These are phyloP conservation scores for Steatocranus sp. DNA, from an alignment of 2,797 vertebrate genomes.

Conservation along the genomic window DNA sequence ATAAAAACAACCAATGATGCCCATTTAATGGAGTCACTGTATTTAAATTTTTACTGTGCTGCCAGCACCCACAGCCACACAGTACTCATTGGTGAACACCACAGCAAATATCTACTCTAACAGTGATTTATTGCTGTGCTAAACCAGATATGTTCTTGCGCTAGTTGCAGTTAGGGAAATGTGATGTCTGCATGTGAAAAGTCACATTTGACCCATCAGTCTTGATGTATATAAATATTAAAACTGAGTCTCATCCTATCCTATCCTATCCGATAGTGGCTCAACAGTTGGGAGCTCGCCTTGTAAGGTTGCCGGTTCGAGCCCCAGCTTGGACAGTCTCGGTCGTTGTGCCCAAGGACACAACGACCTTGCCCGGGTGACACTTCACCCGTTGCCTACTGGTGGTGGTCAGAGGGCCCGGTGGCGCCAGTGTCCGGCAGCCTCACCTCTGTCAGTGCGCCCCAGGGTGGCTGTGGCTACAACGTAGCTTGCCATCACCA, in stretches of 20 bases:
- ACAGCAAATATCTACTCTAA: background rate
- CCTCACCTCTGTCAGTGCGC: no score
- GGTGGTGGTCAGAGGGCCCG: no score
- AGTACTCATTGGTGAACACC: background rate
- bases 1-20: background rate
- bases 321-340: no score
- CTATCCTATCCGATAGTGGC: no score
- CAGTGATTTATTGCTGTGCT: background rate
- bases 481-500: no score
- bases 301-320: no score
- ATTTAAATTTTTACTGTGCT: background rate
- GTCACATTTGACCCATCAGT: background rate
- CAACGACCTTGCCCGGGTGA: no score
- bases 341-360: no score
- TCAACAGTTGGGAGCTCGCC: no score
- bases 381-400: no score
- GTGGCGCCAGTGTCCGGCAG: no score
- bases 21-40: background rate
- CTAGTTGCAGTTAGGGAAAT: background rate
- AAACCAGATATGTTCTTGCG: background rate
- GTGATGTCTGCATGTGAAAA: background rate
- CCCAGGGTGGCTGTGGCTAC: no score
- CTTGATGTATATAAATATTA: background rate
- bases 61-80: background rate
- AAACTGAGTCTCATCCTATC: background rate